Percentiles rank a stretch among this genome's conserved stretches.
Evolutionary conservation across 2,888 invertebrate genomes (phyloP).

Genomic region (Blomia tropicalis): DNA sequence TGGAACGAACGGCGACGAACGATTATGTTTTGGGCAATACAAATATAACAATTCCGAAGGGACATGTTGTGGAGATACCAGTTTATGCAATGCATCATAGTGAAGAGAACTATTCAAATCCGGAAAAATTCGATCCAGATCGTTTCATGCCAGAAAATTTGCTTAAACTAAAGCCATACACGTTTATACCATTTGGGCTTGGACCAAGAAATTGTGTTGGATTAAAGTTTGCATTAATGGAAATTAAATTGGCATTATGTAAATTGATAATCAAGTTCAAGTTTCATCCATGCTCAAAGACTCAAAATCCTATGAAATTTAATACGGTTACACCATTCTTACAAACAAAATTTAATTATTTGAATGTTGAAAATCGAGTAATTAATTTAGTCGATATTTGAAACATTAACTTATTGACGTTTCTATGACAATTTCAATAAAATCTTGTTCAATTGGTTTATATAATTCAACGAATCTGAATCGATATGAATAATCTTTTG

Average conservation of each 20-base stretch:
- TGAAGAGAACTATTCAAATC: not conserved
- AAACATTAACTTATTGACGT: not conserved
- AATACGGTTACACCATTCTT: not conserved
- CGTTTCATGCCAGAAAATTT: not conserved
- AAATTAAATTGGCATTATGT: not conserved
- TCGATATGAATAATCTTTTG: no score
- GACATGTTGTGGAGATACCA: not conserved
- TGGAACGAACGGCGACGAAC: not conserved
- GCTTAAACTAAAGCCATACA: not conserved
- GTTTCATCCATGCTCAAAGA: not conserved
- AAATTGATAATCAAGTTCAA: not conserved
- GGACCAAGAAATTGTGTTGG: constrained; percentile 16
- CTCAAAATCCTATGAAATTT: not conserved
- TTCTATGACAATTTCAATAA: no score
- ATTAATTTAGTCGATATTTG: not conserved
- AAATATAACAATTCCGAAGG: not conserved
- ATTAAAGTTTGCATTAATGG: constrained; percentile 12
- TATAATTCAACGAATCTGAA: no score
- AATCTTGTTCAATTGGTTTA: no score
- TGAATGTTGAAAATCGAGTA: not conserved
- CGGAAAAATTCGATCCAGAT: not conserved
- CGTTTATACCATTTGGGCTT: not conserved
- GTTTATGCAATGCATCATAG: not conserved
- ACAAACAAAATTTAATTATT: not conserved
- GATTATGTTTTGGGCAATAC: not conserved